Evolutionary conservation across 2,113 vertebrate genomes (phyloP).

Genomic region (Austrofundulus limnaeus): DNA sequence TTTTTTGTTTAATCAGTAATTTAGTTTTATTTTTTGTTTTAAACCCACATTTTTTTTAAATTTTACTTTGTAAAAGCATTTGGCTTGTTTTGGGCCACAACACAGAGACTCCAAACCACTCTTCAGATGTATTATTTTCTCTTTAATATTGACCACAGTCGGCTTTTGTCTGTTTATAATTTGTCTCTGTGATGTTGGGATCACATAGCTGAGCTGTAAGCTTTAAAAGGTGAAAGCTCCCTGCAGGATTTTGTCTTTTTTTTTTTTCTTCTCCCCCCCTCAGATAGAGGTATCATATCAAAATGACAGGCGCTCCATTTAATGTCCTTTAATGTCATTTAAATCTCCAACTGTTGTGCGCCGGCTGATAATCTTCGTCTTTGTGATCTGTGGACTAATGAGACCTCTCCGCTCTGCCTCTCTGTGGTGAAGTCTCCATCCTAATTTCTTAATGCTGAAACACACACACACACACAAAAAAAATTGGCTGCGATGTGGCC

Average conservation of each 20-base stretch:
- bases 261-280: too few relatives aligned
- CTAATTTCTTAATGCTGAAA: slow-evolving; percentile 94
- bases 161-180: slow-evolving; percentile 22
- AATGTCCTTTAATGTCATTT: slow-evolving; percentile 69
- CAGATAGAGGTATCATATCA: slow-evolving; percentile 67
- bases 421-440: slow-evolving; percentile 79
- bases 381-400: slow-evolving; percentile 70
- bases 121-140: slow-evolving; percentile 8
- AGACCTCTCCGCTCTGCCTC: slow-evolving; percentile 81
- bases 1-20: neutral
- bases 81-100: neutral
- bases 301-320: slow-evolving; percentile 59
- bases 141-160: slow-evolving; percentile 13
- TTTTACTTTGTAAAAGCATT: too few relatives aligned
- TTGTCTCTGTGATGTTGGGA: slow-evolving; percentile 32
- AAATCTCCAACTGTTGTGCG: slow-evolving; percentile 70
- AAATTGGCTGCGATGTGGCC: slow-evolving; percentile 91
- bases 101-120: neutral
- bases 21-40: neutral
- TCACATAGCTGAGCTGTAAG: slow-evolving; percentile 29
- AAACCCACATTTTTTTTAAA: too few relatives aligned
- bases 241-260: slow-evolving; percentile 40
- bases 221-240: slow-evolving; percentile 47
- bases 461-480: too few relatives aligned
- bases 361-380: slow-evolving; percentile 75